Conservation (phyloP, 2,888 invertebrate genomes). For the Clitarchus hookeri region DNA sequence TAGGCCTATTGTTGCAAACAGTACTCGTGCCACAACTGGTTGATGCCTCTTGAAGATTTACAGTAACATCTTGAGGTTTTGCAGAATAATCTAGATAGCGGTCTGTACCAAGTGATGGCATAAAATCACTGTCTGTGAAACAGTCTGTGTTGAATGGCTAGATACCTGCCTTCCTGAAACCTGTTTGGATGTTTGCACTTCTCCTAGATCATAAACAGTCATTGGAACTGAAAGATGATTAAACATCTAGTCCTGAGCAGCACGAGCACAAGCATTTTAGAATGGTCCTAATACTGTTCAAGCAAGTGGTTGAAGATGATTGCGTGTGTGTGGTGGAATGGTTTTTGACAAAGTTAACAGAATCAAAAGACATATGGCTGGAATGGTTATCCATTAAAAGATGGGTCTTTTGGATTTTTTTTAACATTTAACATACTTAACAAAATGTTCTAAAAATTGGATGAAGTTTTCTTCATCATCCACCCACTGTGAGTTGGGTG, state of each 20-base stretch:
- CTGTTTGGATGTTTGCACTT: constrained; percentile 19
- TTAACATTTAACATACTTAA: background rate
- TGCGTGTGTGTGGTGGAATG: background rate
- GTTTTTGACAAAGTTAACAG: background rate
- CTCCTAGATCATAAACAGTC: background rate
- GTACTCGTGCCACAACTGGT: background rate
- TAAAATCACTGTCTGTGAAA: background rate
- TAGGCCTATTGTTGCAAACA: background rate
- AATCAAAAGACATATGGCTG: background rate
- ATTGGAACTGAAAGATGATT: background rate
- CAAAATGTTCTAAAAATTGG: background rate
- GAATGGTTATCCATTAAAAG: background rate
- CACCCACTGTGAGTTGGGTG: background rate
- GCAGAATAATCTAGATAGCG: background rate
- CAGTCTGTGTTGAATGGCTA: constrained; percentile 17
- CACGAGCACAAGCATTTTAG: constrained; percentile 4
- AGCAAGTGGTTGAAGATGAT: background rate
- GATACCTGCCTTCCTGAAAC: constrained; percentile 17
- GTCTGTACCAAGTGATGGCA: background rate
- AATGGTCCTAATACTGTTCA: background rate
- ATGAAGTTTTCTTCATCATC: background rate
- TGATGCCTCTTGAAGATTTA: background rate
- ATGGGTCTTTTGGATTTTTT: background rate
- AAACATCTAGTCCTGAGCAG: background rate
- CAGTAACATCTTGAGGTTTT: background rate